Conservation (phyloP, 2,888 invertebrate genomes). For the Pachliopta kotzebuea region DNA sequence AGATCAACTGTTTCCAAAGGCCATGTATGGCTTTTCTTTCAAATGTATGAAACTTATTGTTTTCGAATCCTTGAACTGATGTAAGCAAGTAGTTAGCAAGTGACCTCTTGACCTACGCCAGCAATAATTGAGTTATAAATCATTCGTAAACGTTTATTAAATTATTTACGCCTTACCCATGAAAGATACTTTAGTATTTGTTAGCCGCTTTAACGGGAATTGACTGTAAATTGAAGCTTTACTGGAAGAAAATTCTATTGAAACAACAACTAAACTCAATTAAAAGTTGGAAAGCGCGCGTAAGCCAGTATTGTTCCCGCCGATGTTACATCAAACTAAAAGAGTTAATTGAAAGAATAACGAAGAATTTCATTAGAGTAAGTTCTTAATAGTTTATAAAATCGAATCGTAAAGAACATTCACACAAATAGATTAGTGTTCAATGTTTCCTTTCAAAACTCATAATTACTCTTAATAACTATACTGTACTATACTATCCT, state of each 20-base stretch:
- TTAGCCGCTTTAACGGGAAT: slow-evolving; percentile 24
- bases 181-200: slow-evolving; percentile 5
- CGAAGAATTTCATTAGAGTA: slow-evolving; percentile 21
- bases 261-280: slow-evolving; percentile 32
- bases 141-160: background rate
- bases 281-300: slow-evolving; percentile 31
- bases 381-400: background rate
- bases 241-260: slow-evolving; percentile 30
- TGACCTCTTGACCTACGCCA: background rate
- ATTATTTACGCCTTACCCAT: background rate
- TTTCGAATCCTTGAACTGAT: background rate
- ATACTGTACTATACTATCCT: too few species aligned
- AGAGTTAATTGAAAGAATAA: slow-evolving; percentile 31
- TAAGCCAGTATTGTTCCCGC: slow-evolving; percentile 30
- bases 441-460: too few species aligned
- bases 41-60: background rate
- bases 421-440: background rate
- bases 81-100: background rate
- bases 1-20: too few species aligned
- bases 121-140: background rate
- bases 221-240: slow-evolving; percentile 29
- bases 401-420: background rate
- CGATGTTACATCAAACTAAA: slow-evolving; percentile 31
- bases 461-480: too few species aligned
- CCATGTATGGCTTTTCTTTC: too few species aligned